Conservation (phyloP, 2,888 invertebrate species). For the Plutella xylostella region DNA sequence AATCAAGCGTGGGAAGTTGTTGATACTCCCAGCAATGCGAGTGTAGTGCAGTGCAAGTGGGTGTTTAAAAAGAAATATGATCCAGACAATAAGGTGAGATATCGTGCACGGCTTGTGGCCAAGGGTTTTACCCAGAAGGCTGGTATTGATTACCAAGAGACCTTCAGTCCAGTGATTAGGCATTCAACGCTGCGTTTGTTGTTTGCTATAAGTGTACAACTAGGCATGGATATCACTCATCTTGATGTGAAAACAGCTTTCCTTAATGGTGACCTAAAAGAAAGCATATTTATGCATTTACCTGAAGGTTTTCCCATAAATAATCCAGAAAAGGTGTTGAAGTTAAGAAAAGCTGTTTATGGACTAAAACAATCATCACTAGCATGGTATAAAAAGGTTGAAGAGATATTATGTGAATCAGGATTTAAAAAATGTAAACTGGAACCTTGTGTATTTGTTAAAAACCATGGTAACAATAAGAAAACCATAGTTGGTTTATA, state of each 20-base stretch:
- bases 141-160: background rate
- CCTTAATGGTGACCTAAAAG: background rate
- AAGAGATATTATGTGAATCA: background rate
- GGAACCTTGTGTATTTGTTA: constrained; percentile 1
- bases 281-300: background rate
- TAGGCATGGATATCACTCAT: background rate
- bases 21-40: constrained; percentile 1
- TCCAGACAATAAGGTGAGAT: constrained; percentile 12
- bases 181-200: background rate
- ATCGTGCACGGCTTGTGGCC: constrained; percentile 14
- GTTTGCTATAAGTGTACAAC: background rate
- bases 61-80: constrained; percentile 11
- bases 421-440: background rate
- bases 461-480: background rate
- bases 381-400: background rate
- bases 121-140: constrained; percentile 9
- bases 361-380: constrained; percentile 2
- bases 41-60: constrained; percentile 14
- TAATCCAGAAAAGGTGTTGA: background rate
- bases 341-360: constrained; percentile 4
- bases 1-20: constrained; percentile 8
- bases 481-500: background rate
- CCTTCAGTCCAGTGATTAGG: background rate
- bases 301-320: background rate
- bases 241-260: constrained; percentile 3